A percentile compares a stretch with the other conserved stretches of the same genome.
phyloP scores from a whole-genome alignment of 2,113 vertebrate species.

The Natator depressus region DNA sequence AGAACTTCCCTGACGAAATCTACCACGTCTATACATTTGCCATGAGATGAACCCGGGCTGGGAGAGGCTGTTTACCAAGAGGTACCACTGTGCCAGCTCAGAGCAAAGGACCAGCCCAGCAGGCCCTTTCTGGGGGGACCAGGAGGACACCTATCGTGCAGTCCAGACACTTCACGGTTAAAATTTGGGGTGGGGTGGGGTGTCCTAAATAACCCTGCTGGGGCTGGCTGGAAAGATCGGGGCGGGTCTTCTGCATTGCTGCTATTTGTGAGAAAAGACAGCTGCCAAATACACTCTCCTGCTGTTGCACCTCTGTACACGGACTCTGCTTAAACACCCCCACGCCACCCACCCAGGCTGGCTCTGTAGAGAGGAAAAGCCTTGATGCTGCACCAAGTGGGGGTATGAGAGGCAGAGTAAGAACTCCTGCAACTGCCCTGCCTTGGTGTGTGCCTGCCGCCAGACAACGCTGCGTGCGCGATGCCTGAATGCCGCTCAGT shows the following conservation, averaged over 20 bases:
- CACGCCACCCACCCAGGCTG: background rate
- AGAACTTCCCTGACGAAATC: conserved; percentile 94
- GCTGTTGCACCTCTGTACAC: background rate
- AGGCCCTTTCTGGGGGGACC: background rate
- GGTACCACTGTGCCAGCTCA: background rate
- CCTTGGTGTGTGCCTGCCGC: background rate
- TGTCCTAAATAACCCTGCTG: background rate
- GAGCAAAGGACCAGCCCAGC: background rate
- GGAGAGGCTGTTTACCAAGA: background rate
- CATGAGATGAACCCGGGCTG: conserved; percentile 82
- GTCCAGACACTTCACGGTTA: background rate
- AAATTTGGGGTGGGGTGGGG: rapidly evolving
- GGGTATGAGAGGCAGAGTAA: background rate
- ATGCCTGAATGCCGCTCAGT: too few species aligned
- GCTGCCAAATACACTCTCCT: conserved; percentile 65
- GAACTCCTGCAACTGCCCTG: background rate
- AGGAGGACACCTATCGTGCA: background rate
- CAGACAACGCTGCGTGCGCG: background rate
- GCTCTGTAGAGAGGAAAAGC: background rate
- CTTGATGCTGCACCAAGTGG: rapidly evolving
- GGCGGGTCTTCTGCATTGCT: conserved; percentile 47
- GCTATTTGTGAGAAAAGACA: conserved; percentile 10
- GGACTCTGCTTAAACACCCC: background rate
- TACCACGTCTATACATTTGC: conserved; percentile 94
- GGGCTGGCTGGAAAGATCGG: conserved; percentile 3